Base-by-base conservation (phyloP, 2,888 invertebrate species). In the Escarpia spicata region DNA sequence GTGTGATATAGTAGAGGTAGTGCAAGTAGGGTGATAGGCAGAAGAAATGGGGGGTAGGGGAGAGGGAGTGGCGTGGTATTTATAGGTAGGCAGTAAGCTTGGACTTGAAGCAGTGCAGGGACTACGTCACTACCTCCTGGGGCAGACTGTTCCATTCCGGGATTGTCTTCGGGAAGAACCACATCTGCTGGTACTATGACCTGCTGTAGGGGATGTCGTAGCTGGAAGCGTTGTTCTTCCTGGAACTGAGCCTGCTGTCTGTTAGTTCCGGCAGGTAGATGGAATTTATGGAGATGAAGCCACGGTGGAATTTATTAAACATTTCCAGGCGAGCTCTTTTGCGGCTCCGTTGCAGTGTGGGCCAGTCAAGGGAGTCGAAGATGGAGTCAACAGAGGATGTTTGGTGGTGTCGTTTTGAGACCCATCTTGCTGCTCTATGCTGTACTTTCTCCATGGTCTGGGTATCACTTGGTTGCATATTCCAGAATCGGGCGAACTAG, bases 131-230 rank as follows among this genome's bases (percentile, higher is more conserved):
- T 31, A 4, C 44, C 44, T 91, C 91, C 91, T 91, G 2, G 6
- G 91, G 37, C 91, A 91, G 43, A 26, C 37, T 6, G 31, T 91
- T 91, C 91, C 91, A 91, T 26, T n/a, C 31, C 43, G 31, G 37
- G 6, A 91, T 91, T 15, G 91, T 91, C 91, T 37, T 43, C 4
- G 1, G 31, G 31, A 91, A 2, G 91, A 91, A 91, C n/a, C 6
- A 90, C 91, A 91, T 91, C 15, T 91, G 91, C 19, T 26, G 3
- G 31, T 91, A 91, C 91, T 91, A 19, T 91, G 31, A 6, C 91
- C 91, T 91, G 91, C n/a, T 37, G 91, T 12, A 91, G 31, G 31
- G 91, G 31, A 91, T 91, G 44, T 91, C 44, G 37, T 37, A 91
- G 91, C 91, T n/a, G 31, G 6, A 44, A 19, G 31, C 19, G 91